Percentiles rank a stretch among this genome's conserved stretches.
Conservation (phyloP, 2,797 vertebrate genomes). For the Gallinago solitaria region DNA sequence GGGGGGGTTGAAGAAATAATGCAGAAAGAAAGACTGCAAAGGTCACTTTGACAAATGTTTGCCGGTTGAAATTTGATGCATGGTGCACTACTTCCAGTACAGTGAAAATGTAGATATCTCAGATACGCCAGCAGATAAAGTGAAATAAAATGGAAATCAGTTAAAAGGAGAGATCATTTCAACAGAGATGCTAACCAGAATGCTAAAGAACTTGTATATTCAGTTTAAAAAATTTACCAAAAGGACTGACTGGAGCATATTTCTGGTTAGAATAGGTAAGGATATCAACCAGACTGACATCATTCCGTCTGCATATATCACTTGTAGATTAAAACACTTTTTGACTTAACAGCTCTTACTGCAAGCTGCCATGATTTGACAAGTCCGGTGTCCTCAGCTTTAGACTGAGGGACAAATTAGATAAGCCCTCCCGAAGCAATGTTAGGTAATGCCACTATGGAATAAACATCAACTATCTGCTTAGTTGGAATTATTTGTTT, state of each 20-base stretch:
- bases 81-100: neutral
- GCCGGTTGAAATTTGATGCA: neutral
- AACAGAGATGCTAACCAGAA: neutral
- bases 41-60: conserved; percentile 12
- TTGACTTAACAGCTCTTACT: neutral
- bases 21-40: neutral
- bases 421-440: neutral
- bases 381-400: neutral
- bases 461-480: neutral
- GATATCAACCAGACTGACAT: neutral
- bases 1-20: neutral
- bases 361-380: neutral
- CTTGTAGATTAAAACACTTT: neutral
- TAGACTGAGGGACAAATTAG: neutral
- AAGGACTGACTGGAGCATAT: neutral
- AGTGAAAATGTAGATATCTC: neutral
- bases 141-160: neutral
- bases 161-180: neutral
- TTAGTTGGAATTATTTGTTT: neutral
- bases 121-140: neutral
- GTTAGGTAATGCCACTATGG: neutral
- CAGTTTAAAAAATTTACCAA: neutral
- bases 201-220: neutral
- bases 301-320: neutral
- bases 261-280: neutral